Percentiles rank a stretch among this genome's conserved stretches.
phyloP scores from a whole-genome alignment of 2,888 invertebrate species.

The Eutolmus rufibarbis region DNA sequence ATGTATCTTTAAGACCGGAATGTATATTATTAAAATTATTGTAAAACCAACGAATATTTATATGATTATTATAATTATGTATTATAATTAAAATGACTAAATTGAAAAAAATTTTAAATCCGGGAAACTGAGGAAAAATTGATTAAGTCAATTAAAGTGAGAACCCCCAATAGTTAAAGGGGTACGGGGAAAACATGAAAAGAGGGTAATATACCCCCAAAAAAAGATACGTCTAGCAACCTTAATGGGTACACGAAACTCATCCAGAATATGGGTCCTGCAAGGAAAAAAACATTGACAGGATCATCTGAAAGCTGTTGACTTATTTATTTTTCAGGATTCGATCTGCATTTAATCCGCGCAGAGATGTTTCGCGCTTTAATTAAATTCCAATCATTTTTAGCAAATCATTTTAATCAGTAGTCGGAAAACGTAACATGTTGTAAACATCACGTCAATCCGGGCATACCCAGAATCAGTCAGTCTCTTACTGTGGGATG shows the following conservation, averaged over 20 bases:
- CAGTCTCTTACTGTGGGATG: not conserved
- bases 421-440: not conserved
- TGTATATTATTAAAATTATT: no score
- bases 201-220: no score
- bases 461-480: not conserved
- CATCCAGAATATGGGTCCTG: not conserved
- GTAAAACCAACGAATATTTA: no score
- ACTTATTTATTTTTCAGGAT: not conserved
- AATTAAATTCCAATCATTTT: conserved; percentile 40
- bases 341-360: not conserved
- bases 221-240: no score
- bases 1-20: no score
- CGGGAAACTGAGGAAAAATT: no score
- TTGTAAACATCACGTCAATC: conserved; percentile 14
- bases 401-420: conserved; percentile 25
- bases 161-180: no score
- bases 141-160: no score
- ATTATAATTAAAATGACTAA: no score
- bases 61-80: no score
- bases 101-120: no score
- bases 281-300: not conserved
- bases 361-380: conserved; percentile 2
- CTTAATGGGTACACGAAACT: not conserved
- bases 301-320: not conserved
- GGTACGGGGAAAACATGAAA: no score